Base-by-base conservation (phyloP, 2,113 vertebrate genomes). In the Limanda limanda region DNA sequence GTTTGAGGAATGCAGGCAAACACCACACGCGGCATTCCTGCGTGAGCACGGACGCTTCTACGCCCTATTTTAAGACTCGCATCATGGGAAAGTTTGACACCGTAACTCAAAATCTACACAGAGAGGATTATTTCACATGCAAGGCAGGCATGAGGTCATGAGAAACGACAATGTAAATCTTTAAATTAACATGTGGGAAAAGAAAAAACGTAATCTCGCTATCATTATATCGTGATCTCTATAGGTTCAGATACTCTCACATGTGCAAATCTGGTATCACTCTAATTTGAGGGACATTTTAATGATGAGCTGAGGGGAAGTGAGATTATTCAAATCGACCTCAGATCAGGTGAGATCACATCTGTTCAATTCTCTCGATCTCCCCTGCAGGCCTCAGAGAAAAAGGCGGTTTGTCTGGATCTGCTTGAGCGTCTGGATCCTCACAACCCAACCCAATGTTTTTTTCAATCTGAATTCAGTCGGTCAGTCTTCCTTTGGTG, bases 1-100 rank as follows among this genome's bases (percentile, higher is more conserved):
- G 18, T n/a, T 71, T 23, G 35, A 80, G 87, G 92, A 94, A 94
- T 94, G 94, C 57, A 58, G 91, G 68, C 24, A 3, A 93, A 92
- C 93, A 68, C 71, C 91, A 27, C 81, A 0, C n/a, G 63, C 89
- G 1, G 13, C 92, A 94, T 94, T 95, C 92, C 84, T 68, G 58
- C 23, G 4, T 58, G 25, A 71, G 58, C 61, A 13, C 0, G 4
- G 68, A 63, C 15, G 7, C 42, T 40, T 67, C 31, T 27, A 42
- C 0, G 0, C n/a, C 45, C 61, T 82, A 75, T 85, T 89, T 84
- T 71, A 74, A 78, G 73, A 73, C 48, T 40, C 2, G 17, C 7
- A 40, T 79, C 20, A 65, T 81, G 57, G 62, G 57, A 86, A 76
- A 25, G 5, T 66, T 31, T 61, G 18, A 35, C 37, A 47, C 7